Evolutionary conservation across 2,113 vertebrate species (phyloP), one percentile per base, ranked within the genome.

Genomic region (Gavia stellata): DNA sequence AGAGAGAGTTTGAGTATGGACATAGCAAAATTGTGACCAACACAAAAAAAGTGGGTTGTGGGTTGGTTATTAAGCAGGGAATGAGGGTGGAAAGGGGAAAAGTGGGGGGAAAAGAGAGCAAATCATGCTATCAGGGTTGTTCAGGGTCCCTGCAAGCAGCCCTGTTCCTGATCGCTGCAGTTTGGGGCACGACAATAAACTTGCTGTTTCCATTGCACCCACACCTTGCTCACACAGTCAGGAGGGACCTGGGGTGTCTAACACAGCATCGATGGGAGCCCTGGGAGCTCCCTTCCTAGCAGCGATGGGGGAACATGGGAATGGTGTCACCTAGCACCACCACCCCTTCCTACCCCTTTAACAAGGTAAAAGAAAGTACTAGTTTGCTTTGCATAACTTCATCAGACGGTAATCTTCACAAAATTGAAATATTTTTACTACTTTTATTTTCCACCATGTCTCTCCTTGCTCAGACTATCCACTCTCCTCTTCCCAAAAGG

Each of bases 91-190:
- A 59, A 63, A 68, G 58, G n/a, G 24, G 11, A 7, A 47, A 83
- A 49, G 16, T 1, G 8, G 3, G 3, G 3, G 12, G n/a, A 34
- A 59, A 5, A 15, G 12, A 10, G 21, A 63, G 28, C 5, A 65
- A 56, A 33, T 36, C 8, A 11, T 45, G 6, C 9, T 53, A 3
- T 26, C 19, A 10, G 28, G 31, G 25, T 33, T 42, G 29, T 47
- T 55, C 1, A 0, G 18, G 17, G 16, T 14, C 19, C 50, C 44
- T 72, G 17, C 36, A 79, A 44, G 38, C 58, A 68, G 18, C n/a
- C 13, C 21, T 53, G 31, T 17, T 53, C 47, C 66, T 65, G 10
- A 52, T 52, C 19, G 8, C 77, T 42, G 36, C 26, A 62, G 31
- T 49, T 23, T 42, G 42, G 40, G 26, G 21, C 25, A 23, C 3